Base-by-base conservation (phyloP, 2,888 invertebrate genomes). In the Apotomis betuletana region DNA sequence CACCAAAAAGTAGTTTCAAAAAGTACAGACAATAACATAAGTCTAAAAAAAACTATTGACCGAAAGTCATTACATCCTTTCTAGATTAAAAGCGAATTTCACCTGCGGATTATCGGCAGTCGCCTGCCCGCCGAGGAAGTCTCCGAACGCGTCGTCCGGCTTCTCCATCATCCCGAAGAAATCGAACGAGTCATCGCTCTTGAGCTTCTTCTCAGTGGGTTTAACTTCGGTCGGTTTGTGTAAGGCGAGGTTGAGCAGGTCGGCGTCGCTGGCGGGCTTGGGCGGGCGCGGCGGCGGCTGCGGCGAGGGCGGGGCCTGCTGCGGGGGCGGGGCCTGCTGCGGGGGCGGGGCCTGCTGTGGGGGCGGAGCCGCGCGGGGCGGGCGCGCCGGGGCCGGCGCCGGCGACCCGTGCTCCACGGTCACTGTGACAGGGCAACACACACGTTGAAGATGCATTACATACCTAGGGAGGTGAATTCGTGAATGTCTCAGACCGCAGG, bases 101-200 rank as follows among this genome's bases (percentile, higher is more conserved):
- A 84, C 83, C 80, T 81, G 78, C 10, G 77, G 73, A 75, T 84
- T 86, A 52, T 86, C 85, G 4, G 76, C 75, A 2, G 78, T 80
- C 36, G 85, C 82, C 44, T 67, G 46, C n/a, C 87, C 87, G 62
- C 90, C 87, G 4, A 92, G 81, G 77, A 94, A 94, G 77, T 93
- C 93, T 1, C 93, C 93, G 69, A 94, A 94, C 8, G 86, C 80
- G 68, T 92, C 92, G 67, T 92, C 92, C 58, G 80, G 87, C 88
- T 94, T 96, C 95, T 85, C 92, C 92, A 89, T 88, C 88, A 92
- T 87, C n/a, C 93, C 92, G 75, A 94, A 94, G 85, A 94, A 92
- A 74, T 96, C 96, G 58, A 95, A 94, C 0, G 95, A 94, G 81
- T 94, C 95, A 44, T 88, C 88, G 72, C 79, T 87, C 76, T 89